Evolutionary conservation across 2,888 invertebrate genomes (phyloP).

Genomic region (Pristionchus arcanus): DNA sequence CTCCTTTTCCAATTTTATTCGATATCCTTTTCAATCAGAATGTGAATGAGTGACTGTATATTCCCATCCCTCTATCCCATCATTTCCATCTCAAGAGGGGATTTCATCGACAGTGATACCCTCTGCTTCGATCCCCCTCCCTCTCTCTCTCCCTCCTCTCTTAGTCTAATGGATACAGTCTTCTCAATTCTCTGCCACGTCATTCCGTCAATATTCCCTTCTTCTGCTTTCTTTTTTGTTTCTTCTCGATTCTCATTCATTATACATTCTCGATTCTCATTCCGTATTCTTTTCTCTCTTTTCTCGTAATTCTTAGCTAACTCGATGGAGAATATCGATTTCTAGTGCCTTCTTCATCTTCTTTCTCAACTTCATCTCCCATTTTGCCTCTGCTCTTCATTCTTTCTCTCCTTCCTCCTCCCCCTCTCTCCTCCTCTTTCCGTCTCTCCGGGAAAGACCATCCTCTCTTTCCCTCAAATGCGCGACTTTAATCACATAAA

Average conservation of each 20-base stretch:
- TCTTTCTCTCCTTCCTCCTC: neutral
- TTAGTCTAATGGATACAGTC: neutral
- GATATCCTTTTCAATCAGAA: neutral
- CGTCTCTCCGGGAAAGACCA: neutral
- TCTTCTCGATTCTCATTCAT: neutral
- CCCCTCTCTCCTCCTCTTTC: neutral
- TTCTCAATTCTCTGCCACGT: neutral
- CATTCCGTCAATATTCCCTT: neutral
- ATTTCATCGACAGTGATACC: neutral
- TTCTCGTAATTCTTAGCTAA: slow-evolving; percentile 12
- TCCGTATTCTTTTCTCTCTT: slow-evolving; percentile 10
- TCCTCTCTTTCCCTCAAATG: neutral
- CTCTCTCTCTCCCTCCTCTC: slow-evolving; percentile 1
- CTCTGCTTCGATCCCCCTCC: neutral
- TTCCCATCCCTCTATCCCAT: neutral
- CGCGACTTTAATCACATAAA: slow-evolving; percentile 49
- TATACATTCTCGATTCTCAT: slow-evolving; percentile 6
- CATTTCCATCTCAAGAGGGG: neutral
- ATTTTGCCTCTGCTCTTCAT: slow-evolving; percentile 19
- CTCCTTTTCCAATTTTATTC: neutral
- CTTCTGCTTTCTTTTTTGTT: neutral
- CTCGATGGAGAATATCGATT: slow-evolving; percentile 28
- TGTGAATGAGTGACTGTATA: neutral
- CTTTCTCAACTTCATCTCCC: slow-evolving; percentile 44
- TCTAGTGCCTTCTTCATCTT: neutral